Conservation (phyloP, 2,113 vertebrate species). For the Athene cunicularia region DNA sequence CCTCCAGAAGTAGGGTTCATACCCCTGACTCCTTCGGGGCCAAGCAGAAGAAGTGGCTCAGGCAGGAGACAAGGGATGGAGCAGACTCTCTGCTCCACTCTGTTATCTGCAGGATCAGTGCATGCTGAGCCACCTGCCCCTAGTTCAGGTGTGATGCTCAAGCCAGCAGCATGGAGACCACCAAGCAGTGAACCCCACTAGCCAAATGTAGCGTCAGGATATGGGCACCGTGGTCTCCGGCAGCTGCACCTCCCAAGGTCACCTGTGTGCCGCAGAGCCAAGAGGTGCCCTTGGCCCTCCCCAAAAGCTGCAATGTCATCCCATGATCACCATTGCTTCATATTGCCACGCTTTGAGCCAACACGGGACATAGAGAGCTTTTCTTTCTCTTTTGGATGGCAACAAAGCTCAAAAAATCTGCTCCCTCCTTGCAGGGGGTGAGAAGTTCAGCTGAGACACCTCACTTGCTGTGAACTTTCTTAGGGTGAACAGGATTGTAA, state of each 20-base stretch:
- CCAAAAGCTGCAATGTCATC: conserved; percentile 39
- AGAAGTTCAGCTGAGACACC: conserved; percentile 22
- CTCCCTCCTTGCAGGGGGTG: conserved; percentile 13
- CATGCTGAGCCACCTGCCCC: not conserved
- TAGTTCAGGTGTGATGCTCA: not conserved
- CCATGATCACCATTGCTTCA: conserved; percentile 63
- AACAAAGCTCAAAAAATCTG: conserved; percentile 18
- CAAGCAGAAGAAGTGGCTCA: not conserved
- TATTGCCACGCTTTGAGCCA: conserved; percentile 43
- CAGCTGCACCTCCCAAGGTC: not conserved
- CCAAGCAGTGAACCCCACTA: not conserved
- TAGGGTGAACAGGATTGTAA: not conserved
- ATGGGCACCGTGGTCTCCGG: rapidly evolving
- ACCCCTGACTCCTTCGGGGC: not conserved
- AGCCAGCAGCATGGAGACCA: not conserved
- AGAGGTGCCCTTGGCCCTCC: not conserved
- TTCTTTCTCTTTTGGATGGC: conserved; percentile 36
- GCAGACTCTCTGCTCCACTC: not conserved
- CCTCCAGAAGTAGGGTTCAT: not conserved
- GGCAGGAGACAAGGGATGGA: not conserved
- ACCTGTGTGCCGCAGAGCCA: not conserved
- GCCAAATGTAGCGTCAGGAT: not conserved
- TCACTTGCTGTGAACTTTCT: not conserved
- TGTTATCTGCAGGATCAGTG: rapidly evolving
- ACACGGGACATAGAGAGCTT: not conserved